phyloP scores from a whole-genome alignment of 1,140 invertebrate species.

The Brachionus plicatilis region DNA sequence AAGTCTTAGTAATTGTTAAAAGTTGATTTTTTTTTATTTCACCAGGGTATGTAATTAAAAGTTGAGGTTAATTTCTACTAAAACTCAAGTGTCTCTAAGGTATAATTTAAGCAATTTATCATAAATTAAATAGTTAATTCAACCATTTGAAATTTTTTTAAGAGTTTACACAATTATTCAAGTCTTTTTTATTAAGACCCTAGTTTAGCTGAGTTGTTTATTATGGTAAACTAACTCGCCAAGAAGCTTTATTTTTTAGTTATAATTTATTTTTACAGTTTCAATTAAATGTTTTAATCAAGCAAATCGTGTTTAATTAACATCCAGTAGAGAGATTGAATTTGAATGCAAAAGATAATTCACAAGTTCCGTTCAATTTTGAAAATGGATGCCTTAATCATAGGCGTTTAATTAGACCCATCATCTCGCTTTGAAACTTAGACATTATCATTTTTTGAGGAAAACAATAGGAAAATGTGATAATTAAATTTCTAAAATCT shows the following conservation, averaged over 20 bases:
- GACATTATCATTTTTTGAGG: not conserved
- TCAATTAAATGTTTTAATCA: slow-evolving; percentile 33
- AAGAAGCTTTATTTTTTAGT: not conserved
- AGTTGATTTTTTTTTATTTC: too few relatives aligned
- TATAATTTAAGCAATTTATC: not conserved
- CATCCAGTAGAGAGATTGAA: not conserved
- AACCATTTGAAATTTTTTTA: not conserved
- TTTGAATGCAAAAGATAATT: slow-evolving; percentile 12
- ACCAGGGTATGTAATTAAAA: too few relatives aligned
- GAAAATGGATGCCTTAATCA: not conserved
- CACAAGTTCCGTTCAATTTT: slow-evolving; percentile 15
- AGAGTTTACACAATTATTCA: not conserved
- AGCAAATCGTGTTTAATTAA: slow-evolving; percentile 7
- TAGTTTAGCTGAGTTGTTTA: not conserved
- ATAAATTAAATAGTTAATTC: not conserved
- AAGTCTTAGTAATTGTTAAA: too few relatives aligned
- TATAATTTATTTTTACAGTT: not conserved
- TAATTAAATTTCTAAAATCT: slow-evolving; percentile 22
- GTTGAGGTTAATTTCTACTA: not conserved
- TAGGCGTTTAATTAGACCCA: not conserved
- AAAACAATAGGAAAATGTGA: slow-evolving; percentile 10
- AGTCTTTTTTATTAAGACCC: not conserved
- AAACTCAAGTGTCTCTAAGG: not conserved
- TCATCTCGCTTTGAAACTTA: slow-evolving; percentile 24
- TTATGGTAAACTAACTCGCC: not conserved